phyloP scores from a whole-genome alignment of 2,888 invertebrate genomes.

The Meghimatium bilineatum region DNA sequence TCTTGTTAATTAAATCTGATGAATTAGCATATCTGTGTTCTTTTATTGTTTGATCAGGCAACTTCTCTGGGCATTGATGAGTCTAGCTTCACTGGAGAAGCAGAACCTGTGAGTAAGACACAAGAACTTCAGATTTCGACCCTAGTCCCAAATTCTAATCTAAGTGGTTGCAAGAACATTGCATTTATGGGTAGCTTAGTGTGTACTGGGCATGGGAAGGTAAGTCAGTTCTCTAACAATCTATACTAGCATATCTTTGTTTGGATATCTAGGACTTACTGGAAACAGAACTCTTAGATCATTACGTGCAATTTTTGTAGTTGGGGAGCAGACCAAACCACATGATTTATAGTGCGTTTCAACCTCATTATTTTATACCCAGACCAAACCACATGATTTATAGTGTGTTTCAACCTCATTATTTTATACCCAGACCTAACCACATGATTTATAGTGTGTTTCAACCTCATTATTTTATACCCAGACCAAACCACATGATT shows the following conservation, averaged over 20 bases:
- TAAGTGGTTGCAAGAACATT: constrained; percentile 82
- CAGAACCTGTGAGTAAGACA: constrained; percentile 87
- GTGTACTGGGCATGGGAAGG: constrained; percentile 95
- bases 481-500: too few relatives aligned
- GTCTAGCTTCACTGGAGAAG: constrained; percentile 98
- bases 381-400: too few relatives aligned
- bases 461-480: too few relatives aligned
- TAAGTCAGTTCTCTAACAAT: constrained; percentile 73
- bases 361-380: too few relatives aligned
- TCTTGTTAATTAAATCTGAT: neutral
- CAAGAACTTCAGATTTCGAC: constrained; percentile 76
- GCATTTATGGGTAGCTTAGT: constrained; percentile 99
- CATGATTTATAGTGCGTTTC: too few relatives aligned
- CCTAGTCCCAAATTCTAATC: constrained; percentile 80
- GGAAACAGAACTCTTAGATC: too few relatives aligned
- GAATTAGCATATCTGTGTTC: neutral
- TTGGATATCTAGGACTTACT: too few relatives aligned
- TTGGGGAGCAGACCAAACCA: too few relatives aligned
- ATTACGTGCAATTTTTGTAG: too few relatives aligned
- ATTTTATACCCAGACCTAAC: too few relatives aligned
- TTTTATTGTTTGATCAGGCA: constrained; percentile 78
- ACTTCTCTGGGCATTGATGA: constrained; percentile 97
- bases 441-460: too few relatives aligned
- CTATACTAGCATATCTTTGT: neutral
- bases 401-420: too few relatives aligned